Base-by-base conservation (phyloP, 2,113 vertebrate genomes). In the Proterorhinus semilunaris region DNA sequence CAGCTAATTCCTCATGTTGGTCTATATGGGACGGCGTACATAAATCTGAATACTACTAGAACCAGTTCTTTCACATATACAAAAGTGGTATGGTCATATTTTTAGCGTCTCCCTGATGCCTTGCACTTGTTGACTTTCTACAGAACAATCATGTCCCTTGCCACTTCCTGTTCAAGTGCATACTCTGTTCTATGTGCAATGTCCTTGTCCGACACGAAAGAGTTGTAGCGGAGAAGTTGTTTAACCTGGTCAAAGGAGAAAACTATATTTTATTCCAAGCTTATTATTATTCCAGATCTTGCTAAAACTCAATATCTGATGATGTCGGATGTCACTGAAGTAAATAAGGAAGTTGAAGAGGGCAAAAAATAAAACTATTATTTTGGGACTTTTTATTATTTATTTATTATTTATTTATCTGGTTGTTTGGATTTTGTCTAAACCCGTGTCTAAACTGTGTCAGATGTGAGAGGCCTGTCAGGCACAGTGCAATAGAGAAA, bases 1-100 rank as follows among this genome's bases (percentile, higher is more conserved):
- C 83, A 84, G 80, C 72, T 76, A 66, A 86, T 87, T 80, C 69
- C 78, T 87, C 81, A 86, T 80, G 68, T 70, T 72, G 70, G 45
- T 84, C 75, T 80, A 63, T 63, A 54, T 50, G 62, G 71, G 59
- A 65, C 64, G 8, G 10, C n/a, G 16, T 78, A 21, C 69, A 80
- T 81, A 77, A 58, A 80, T 86, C 76, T 74, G 15, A 65, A 71
- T 71, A 48, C 36, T 67, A 72, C 13, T 49, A 46, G 50, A 9
- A 2, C 49, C 1, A 44, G 8, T 69, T 76, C 36, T 68, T 46
- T 64, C 47, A 68, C 51, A 46, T 7, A 69, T 74, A 68, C 52
- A 16, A 6, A 51, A 8, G 44, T 50, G 7, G 15, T 43, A 69
- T 45, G 65, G 27, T 57, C 49, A 46, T 59, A 72, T 75, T 79